Conservation (phyloP, 2,113 vertebrate species). For the Tychaedon coryphoeus region DNA sequence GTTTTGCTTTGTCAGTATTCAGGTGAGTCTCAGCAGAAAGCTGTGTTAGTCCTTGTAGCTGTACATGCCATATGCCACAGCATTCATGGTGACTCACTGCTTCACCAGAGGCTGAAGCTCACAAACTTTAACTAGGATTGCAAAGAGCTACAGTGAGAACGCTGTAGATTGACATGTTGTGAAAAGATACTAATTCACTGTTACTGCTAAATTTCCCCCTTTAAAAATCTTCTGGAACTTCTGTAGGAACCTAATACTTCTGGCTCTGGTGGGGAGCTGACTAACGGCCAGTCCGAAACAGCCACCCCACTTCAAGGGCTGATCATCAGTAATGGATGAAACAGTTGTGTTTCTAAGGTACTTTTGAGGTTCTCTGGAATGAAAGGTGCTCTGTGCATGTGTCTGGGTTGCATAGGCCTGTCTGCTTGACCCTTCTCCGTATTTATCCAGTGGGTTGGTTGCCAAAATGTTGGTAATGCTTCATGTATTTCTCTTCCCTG, state of each 20-base stretch:
- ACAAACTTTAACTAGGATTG: neutral
- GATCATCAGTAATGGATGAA: neutral
- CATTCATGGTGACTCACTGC: neutral
- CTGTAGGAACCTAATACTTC: neutral
- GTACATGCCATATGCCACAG: neutral
- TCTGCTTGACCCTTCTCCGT: neutral
- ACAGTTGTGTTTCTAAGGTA: conserved; percentile 1
- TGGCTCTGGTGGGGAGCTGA: neutral
- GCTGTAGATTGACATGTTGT: neutral
- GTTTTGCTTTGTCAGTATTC: neutral
- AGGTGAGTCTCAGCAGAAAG: neutral
- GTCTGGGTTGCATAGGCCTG: neutral
- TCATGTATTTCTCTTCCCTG: neutral
- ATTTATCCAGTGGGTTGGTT: neutral
- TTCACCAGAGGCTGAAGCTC: neutral
- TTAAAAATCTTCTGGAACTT: neutral
- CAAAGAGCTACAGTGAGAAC: neutral
- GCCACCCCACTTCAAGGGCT: neutral
- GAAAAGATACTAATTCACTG: neutral
- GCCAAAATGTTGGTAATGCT: neutral
- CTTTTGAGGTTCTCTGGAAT: neutral
- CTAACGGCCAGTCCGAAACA: neutral
- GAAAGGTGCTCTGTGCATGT: neutral
- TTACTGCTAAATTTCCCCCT: neutral
- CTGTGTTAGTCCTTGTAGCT: neutral